These are phyloP conservation scores for Odontamblyopus rebecca DNA, from an alignment of 2,797 vertebrate species.

Conservation along the genomic window DNA sequence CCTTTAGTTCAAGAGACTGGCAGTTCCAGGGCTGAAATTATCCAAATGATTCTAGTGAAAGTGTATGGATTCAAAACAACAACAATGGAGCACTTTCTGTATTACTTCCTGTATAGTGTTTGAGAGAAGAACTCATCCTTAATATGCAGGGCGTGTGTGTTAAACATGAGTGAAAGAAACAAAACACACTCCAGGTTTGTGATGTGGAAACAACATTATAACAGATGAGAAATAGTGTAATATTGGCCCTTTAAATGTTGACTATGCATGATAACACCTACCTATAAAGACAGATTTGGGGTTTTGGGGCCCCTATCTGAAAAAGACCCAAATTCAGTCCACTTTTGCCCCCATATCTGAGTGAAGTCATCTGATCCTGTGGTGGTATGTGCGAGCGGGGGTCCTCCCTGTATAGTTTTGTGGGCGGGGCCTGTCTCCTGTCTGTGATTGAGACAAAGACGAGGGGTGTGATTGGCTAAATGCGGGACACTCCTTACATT, in stretches of 20 bases:
- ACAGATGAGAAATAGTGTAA: too few species aligned
- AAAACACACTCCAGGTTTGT: too few species aligned
- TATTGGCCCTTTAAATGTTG: not conserved
- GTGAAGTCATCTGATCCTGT: constrained; percentile 68
- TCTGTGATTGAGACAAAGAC: constrained; percentile 51
- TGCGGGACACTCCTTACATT: constrained; percentile 62
- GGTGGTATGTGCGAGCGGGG: constrained; percentile 53
- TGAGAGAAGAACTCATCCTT: too few species aligned
- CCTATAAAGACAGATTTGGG: not conserved
- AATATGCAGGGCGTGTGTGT: too few species aligned
- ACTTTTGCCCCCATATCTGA: not conserved
- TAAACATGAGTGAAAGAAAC: too few species aligned
- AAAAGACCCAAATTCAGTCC: not conserved
- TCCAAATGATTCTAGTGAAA: too few species aligned
- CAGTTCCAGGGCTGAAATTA: too few species aligned
- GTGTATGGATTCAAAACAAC: too few species aligned
- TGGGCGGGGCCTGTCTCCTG: constrained; percentile 34
- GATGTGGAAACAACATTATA: too few species aligned
- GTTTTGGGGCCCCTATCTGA: not conserved
- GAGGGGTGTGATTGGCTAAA: constrained; percentile 82
- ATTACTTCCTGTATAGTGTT: too few species aligned
- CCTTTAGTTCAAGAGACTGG: too few species aligned
- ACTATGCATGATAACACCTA: not conserved
- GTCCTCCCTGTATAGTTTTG: constrained; percentile 35
- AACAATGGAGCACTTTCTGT: too few species aligned